Percentiles rank a stretch among this genome's conserved stretches.
phyloP scores from a whole-genome alignment of 2,888 invertebrate species.

The Galeruca laticollis region DNA sequence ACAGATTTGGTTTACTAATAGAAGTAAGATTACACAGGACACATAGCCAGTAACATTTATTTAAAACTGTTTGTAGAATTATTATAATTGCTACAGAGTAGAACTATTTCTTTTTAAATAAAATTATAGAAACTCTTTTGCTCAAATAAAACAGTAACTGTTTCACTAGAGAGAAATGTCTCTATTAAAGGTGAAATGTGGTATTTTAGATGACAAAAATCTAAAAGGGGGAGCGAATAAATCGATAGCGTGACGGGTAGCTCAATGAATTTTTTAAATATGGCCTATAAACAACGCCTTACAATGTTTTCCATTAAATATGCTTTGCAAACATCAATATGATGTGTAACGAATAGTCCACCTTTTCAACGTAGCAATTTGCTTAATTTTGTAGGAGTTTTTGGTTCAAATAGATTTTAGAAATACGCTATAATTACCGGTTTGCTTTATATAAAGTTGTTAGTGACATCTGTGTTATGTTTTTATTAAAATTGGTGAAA shows the following conservation, averaged over 20 bases:
- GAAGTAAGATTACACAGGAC: too few relatives aligned
- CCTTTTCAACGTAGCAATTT: slow-evolving; percentile 3
- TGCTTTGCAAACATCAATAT: slow-evolving; percentile 7
- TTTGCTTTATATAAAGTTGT: not conserved
- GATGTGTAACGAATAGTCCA: slow-evolving; percentile 11
- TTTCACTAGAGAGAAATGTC: not conserved
- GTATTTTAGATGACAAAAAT: slow-evolving; percentile 7
- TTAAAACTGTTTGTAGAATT: too few relatives aligned
- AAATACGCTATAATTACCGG: not conserved
- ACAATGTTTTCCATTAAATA: slow-evolving; percentile 10
- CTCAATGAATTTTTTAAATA: slow-evolving; percentile 18
- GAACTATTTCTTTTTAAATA: not conserved
- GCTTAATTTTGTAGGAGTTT: not conserved
- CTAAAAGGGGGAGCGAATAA: slow-evolving; percentile 13
- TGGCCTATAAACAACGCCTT: slow-evolving; percentile 13
- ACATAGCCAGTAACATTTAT: too few relatives aligned
- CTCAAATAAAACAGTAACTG: too few relatives aligned
- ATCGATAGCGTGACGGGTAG: slow-evolving; percentile 13
- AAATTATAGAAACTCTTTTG: not conserved
- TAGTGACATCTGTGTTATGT: not conserved
- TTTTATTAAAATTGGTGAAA: not conserved
- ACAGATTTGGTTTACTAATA: too few relatives aligned
- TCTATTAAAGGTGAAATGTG: not conserved
- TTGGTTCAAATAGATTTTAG: slow-evolving; percentile 2
- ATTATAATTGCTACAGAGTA: too few relatives aligned